phyloP scores from a whole-genome alignment of 2,113 vertebrate species.

The Calyptomena viridis region DNA sequence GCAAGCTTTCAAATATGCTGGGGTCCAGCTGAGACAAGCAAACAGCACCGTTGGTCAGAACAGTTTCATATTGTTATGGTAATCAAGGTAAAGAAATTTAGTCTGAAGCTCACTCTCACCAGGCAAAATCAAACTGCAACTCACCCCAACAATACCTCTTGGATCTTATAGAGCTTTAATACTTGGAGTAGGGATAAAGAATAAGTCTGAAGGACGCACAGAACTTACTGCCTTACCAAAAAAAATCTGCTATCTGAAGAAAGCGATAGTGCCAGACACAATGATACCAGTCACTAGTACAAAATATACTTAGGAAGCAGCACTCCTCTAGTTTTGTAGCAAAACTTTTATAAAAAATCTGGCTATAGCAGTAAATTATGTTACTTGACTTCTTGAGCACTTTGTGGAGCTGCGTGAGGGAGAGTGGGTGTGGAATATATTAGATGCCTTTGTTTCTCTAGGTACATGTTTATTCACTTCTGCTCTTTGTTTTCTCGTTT shows the following conservation, averaged over 20 bases:
- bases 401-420: background rate
- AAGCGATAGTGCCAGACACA: background rate
- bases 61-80: background rate
- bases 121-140: background rate
- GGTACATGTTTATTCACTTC: slow-evolving; percentile 20
- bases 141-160: background rate
- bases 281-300: background rate
- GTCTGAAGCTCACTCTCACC: background rate
- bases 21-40: slow-evolving; percentile 86
- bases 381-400: background rate
- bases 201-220: background rate
- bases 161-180: background rate
- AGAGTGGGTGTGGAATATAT: background rate
- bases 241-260: background rate
- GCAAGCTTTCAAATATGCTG: slow-evolving; percentile 97
- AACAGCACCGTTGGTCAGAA: background rate
- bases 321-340: background rate
- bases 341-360: background rate
- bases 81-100: background rate
- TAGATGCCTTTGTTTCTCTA: background rate
- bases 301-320: background rate
- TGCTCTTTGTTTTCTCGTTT: background rate
- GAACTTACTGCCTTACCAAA: background rate
- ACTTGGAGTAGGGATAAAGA: background rate
- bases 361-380: background rate